Evolutionary conservation across 2,797 vertebrate species (phyloP).

Genomic region (Gadopsis bispinosus): DNA sequence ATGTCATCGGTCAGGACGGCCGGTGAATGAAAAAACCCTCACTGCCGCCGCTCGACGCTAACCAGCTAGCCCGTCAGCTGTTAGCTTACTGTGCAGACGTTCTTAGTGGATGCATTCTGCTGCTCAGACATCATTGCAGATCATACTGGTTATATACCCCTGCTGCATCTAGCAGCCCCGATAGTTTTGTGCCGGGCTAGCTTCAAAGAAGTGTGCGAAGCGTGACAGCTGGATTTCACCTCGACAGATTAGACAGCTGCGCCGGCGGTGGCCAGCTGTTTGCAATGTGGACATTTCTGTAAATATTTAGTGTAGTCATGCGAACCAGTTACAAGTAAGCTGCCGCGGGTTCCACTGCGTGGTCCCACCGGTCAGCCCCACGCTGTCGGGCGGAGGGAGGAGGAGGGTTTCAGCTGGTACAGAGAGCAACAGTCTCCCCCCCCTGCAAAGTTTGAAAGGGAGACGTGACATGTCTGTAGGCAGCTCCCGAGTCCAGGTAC

Average conservation of each 20-base stretch:
- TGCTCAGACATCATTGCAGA: neutral
- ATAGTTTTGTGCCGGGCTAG: neutral
- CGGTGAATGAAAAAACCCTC: neutral
- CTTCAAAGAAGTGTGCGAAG: neutral
- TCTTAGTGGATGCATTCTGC: neutral
- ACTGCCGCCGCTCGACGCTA: constrained; percentile 18
- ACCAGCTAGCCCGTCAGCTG: constrained; percentile 47
- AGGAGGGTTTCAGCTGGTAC: constrained; percentile 58
- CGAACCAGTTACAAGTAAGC: neutral
- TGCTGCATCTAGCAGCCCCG: neutral
- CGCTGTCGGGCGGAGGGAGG: constrained; percentile 59
- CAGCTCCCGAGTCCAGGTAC: constrained; percentile 59
- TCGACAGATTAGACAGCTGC: neutral
- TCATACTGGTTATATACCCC: rapidly evolving
- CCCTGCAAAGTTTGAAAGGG: constrained; percentile 11
- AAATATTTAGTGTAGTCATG: constrained; percentile 2
- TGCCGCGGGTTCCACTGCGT: constrained; percentile 9
- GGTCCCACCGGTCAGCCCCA: constrained; percentile 70
- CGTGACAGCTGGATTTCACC: constrained; percentile 10
- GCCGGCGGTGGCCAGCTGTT: neutral
- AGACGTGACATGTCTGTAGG: constrained; percentile 36
- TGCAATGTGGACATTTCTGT: neutral
- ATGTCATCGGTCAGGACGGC: neutral
- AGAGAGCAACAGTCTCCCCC: constrained; percentile 65
- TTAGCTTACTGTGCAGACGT: neutral